A percentile compares a stretch with the other conserved stretches of the same genome.
Evolutionary conservation across 2,888 invertebrate species (phyloP).

Genomic region (Drosophila siamana): DNA sequence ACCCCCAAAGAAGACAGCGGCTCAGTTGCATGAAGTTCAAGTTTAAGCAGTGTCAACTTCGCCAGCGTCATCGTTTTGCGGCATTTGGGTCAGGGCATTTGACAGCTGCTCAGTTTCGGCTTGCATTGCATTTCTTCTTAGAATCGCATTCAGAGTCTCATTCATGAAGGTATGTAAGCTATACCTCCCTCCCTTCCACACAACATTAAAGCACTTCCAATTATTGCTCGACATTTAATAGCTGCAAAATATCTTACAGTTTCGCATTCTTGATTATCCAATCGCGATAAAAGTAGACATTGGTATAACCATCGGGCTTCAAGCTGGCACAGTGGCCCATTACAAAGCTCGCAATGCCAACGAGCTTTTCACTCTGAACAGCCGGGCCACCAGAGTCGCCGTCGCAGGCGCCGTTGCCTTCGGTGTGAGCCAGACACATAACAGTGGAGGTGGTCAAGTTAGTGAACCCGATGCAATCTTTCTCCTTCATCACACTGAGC

Average conservation of each 20-base stretch:
- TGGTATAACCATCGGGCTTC: constrained; percentile 23
- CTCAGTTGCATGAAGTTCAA: constrained; percentile 49
- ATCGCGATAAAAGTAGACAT: constrained; percentile 18
- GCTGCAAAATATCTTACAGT: neutral
- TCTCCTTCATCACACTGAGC: neutral
- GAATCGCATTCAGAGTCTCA: constrained; percentile 14
- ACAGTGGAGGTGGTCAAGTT: constrained; percentile 14
- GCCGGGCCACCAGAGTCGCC: constrained; percentile 20
- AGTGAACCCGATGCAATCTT: constrained; percentile 7
- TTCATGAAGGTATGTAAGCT: neutral
- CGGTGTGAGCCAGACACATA: constrained; percentile 15
- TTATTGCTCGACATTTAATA: neutral
- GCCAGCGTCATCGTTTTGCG: constrained; percentile 12
- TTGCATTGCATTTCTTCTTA: constrained; percentile 34
- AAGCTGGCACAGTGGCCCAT: constrained; percentile 3
- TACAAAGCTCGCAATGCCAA: constrained; percentile 15
- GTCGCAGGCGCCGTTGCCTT: constrained; percentile 9
- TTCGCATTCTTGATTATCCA: constrained; percentile 11
- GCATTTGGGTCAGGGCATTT: constrained; percentile 47
- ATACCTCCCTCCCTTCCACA: neutral
- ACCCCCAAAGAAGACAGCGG: constrained; percentile 21
- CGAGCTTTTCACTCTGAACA: constrained; percentile 5
- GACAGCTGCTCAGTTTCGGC: constrained; percentile 18
- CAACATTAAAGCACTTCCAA: neutral
- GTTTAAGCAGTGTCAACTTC: constrained; percentile 31